phyloP scores from a whole-genome alignment of 37 sponge, comb jelly and placozoan genomes.

The Agelas oroides region DNA sequence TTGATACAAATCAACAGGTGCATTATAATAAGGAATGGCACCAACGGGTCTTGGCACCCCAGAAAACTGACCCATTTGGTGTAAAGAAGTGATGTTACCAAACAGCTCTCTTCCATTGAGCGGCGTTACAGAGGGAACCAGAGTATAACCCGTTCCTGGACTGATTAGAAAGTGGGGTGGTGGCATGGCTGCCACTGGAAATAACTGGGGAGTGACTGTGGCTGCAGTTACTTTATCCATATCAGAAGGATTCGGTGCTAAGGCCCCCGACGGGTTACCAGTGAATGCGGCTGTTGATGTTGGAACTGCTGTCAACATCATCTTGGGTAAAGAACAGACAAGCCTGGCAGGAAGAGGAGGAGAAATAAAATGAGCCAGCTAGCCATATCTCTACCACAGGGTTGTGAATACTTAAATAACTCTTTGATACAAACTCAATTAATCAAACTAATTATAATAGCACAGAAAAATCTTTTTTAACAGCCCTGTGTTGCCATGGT shows the following conservation, averaged over 20 bases:
- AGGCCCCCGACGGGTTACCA: not conserved
- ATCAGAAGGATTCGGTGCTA: not conserved
- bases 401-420: not conserved
- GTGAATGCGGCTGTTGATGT: not conserved
- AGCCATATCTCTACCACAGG: no score
- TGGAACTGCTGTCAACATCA: slow-evolving; percentile 38
- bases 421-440: not conserved
- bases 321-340: not conserved
- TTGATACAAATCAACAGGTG: not conserved
- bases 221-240: slow-evolving; percentile 6
- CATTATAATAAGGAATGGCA: not conserved
- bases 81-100: not conserved
- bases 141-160: slow-evolving; percentile 28
- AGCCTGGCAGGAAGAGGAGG: slow-evolving; percentile 52
- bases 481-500: no score
- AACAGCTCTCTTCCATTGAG: not conserved
- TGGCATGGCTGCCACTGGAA: slow-evolving; percentile 48
- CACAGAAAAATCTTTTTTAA: no score
- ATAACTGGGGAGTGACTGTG: slow-evolving; percentile 32
- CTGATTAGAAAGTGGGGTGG: slow-evolving; percentile 43
- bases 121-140: slow-evolving; percentile 24
- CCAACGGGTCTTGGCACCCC: not conserved
- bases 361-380: slow-evolving; percentile 47
- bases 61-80: not conserved
- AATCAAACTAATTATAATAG: not conserved